Evolutionary conservation across 1,140 invertebrate genomes (phyloP).

Genomic region (Megathymus violae): DNA sequence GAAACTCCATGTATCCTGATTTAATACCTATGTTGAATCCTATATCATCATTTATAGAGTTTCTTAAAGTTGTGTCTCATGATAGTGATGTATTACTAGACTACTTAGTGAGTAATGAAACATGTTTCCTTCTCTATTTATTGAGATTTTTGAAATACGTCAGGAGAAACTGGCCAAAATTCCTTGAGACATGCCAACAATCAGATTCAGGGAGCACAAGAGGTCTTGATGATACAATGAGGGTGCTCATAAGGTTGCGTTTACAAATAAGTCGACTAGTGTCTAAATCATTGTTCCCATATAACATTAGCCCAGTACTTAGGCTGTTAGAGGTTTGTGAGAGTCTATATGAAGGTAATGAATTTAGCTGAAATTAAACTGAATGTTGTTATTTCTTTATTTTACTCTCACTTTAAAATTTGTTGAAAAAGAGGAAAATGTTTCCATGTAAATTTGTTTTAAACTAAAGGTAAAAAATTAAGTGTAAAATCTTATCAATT

Average conservation of each 20-base stretch:
- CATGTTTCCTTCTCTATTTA: constrained; percentile 94
- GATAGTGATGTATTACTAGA: constrained; percentile 93
- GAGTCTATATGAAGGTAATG: constrained; percentile 92
- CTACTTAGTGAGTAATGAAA: constrained; percentile 95
- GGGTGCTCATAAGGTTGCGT: constrained; percentile 90
- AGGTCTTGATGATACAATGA: constrained; percentile 92
- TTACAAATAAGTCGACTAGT: constrained; percentile 92
- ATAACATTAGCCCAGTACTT: constrained; percentile 94
- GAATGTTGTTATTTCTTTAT: not conserved
- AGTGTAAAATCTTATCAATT: not conserved
- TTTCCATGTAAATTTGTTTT: not conserved
- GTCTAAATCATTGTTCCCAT: constrained; percentile 92
- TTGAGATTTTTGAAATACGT: constrained; percentile 94
- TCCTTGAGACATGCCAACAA: constrained; percentile 89
- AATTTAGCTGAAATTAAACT: constrained; percentile 84
- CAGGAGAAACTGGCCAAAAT: constrained; percentile 92
- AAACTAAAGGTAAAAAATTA: not conserved
- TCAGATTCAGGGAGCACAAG: constrained; percentile 82
- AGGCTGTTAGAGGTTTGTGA: constrained; percentile 93
- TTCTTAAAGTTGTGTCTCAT: constrained; percentile 92
- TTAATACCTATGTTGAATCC: constrained; percentile 92
- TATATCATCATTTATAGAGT: constrained; percentile 92
- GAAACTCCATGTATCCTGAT: constrained; percentile 90
- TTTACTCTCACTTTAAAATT: not conserved
- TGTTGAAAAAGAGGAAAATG: too few species aligned